Base-by-base conservation (phyloP, 2,888 invertebrate species). In the Ceratothoa steindachneri region DNA sequence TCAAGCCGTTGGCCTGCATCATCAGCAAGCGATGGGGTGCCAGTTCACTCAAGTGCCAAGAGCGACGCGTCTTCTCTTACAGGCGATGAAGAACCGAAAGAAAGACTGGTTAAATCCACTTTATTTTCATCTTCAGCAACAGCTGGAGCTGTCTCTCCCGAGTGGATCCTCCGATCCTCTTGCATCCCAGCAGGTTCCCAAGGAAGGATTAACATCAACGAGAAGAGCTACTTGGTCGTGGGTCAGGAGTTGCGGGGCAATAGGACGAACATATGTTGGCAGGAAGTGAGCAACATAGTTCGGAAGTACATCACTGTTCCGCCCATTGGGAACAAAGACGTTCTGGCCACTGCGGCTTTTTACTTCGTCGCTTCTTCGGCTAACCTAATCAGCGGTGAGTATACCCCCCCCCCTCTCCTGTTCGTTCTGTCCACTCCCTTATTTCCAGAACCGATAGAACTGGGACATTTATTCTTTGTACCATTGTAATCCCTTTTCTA, bases 331-430 rank as follows among this genome's bases (percentile, higher is more conserved):
- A 52, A 72, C 30, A 75, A 69, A 19, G 72, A 71, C 15, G 66
- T 75, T 5, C 65, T 75, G 5, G 75, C 75, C 30, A 75, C 75
- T 27, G 72, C 75, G 19, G 75, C 72, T 28, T 75, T 75, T 53
- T 75, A 75, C 53, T 75, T 75, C 69, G 72, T 75, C 19, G 75
- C 75, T 24, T 68, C 72, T 52, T 69, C 68, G 29, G 75, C 75
- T 52, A 75, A 75, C 55, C 29, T 75, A 2, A 75, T 75, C 64
- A 71, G 74, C n/a, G n/a, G n/a, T 74, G 52, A 74, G 74, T 60
- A 30, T 30, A 9, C 52, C 19, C 52, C 19, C 52, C 52, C 19
- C 52, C 19, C 52, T 1, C 19, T 52, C 52, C 52, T 52, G n/a
- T 19, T 52, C 19, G n/a, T 52, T 52, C 52, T 19, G n/a, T 1